phyloP scores from a whole-genome alignment of 2,888 invertebrate genomes.

The Clanis bilineata region DNA sequence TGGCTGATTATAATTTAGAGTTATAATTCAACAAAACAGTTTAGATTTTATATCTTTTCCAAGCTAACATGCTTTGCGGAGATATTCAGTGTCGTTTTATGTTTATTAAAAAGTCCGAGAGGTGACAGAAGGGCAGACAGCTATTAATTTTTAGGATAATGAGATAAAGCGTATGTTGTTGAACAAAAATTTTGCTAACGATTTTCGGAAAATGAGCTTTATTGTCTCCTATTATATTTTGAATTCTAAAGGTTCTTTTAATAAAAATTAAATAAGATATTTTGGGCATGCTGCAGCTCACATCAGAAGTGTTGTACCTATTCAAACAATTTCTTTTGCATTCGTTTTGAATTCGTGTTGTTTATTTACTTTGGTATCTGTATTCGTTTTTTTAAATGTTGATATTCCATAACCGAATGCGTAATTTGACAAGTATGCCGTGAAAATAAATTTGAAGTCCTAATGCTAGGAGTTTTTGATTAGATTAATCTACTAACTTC shows the following conservation, averaged over 20 bases:
- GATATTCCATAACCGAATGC: too few species aligned
- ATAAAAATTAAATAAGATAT: too few species aligned
- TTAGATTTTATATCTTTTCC: not conserved
- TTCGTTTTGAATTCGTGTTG: too few species aligned
- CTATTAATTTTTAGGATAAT: slow-evolving; percentile 22
- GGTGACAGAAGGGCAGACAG: slow-evolving; percentile 40
- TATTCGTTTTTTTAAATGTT: too few species aligned
- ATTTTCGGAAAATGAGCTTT: not conserved
- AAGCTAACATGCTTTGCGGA: not conserved
- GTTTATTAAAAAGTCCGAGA: slow-evolving; percentile 22
- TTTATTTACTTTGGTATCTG: too few species aligned
- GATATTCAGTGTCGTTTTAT: slow-evolving; percentile 18
- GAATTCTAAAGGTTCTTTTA: not conserved
- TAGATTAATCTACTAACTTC: slow-evolving; percentile 54
- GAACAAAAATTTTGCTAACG: not conserved
- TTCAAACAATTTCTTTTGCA: too few species aligned
- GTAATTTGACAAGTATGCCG: too few species aligned
- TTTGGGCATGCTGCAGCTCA: too few species aligned
- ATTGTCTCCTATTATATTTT: not conserved
- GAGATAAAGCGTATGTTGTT: not conserved
- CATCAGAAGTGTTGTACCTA: too few species aligned
- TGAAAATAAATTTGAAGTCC: too few species aligned
- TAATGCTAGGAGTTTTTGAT: slow-evolving; percentile 1
- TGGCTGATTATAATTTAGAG: too few species aligned
- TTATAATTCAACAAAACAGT: not conserved